Conservation (phyloP, 2,113 vertebrate species). For the Cygnus atratus region DNA sequence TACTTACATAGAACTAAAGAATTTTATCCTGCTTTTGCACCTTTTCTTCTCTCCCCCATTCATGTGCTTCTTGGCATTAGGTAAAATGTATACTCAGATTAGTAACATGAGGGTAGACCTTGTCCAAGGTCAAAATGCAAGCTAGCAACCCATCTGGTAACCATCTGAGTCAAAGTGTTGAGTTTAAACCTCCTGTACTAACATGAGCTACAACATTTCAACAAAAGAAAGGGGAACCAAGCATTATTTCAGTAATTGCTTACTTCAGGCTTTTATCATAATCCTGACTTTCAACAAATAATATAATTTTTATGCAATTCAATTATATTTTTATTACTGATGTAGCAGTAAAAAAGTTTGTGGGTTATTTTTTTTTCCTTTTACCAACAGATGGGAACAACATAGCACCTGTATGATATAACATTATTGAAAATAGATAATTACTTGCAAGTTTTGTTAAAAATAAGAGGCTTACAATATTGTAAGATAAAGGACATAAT, state of each 20-base stretch:
- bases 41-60: neutral
- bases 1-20: neutral
- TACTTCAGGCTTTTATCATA: neutral
- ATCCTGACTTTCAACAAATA: neutral
- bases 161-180: neutral
- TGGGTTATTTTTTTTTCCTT: neutral
- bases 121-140: neutral
- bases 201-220: neutral
- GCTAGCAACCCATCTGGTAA: neutral
- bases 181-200: neutral
- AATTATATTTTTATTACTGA: neutral
- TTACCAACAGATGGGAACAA: neutral
- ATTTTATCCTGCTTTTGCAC: neutral
- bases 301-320: neutral
- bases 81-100: neutral
- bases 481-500: neutral
- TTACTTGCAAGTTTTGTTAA: neutral
- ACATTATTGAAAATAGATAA: neutral
- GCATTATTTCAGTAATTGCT: neutral
- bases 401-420: neutral
- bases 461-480: neutral
- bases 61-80: neutral
- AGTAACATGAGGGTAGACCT: neutral
- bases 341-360: neutral
- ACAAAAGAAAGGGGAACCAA: neutral